phyloP scores from a whole-genome alignment of 2,113 vertebrate genomes.

The Smithornis capensis region DNA sequence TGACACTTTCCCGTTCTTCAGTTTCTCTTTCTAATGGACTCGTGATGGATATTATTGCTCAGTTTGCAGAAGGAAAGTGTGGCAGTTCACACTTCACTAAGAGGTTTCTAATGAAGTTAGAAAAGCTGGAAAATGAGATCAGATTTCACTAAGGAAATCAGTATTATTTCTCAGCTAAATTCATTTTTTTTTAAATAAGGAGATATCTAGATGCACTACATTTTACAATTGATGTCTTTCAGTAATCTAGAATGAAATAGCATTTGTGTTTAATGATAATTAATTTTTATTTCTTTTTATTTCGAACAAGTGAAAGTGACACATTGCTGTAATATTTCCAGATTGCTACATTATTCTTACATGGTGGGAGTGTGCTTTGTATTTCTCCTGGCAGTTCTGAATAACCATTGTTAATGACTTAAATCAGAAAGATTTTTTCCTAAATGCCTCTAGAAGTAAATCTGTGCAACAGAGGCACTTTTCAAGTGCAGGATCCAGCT shows the following conservation, averaged over 20 bases:
- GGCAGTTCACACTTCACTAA: not conserved
- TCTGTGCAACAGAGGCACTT: not conserved
- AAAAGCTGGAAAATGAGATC: constrained; percentile 32
- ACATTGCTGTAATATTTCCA: constrained; percentile 11
- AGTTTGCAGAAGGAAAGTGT: not conserved
- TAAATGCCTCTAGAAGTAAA: not conserved
- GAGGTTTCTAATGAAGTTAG: constrained; percentile 51
- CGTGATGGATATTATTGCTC: not conserved
- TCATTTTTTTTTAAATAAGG: not conserved
- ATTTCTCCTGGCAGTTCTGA: not conserved
- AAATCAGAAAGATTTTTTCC: not conserved
- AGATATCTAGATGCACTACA: not conserved
- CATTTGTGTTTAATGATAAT: not conserved
- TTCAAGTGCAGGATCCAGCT: not conserved
- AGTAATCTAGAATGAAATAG: not conserved
- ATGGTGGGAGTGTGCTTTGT: not conserved
- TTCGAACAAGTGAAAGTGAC: constrained; percentile 31
- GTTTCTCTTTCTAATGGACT: not conserved
- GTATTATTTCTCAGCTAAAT: not conserved
- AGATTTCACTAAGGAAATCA: constrained; percentile 33
- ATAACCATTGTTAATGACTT: not conserved
- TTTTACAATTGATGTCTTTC: not conserved
- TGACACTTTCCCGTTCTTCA: not conserved
- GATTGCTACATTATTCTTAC: not conserved
- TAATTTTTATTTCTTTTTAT: constrained; percentile 43